Evolutionary conservation across 2,888 invertebrate genomes (phyloP).

Genomic region (Empis stercorea): DNA sequence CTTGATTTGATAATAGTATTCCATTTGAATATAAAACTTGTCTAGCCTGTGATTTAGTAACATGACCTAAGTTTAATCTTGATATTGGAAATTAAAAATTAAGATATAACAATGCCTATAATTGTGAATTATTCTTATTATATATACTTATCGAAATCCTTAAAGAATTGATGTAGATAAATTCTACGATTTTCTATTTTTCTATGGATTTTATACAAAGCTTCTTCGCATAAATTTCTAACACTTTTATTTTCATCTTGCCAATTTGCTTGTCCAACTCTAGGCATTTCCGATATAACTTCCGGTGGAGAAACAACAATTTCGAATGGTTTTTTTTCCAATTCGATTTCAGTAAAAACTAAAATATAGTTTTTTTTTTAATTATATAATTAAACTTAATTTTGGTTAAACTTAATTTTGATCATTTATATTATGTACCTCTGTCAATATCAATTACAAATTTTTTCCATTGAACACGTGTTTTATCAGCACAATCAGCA

Average conservation of each 20-base stretch:
- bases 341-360: slow-evolving; percentile 52
- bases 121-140: background rate
- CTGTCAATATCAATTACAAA: slow-evolving; percentile 69
- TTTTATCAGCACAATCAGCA: slow-evolving; percentile 54
- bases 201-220: slow-evolving; percentile 47
- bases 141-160: slow-evolving; percentile 57
- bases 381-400: too few relatives aligned
- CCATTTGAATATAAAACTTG: slow-evolving; percentile 56
- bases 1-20: slow-evolving; percentile 50
- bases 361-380: slow-evolving; percentile 4
- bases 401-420: background rate
- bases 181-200: slow-evolving; percentile 48
- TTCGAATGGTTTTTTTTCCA: slow-evolving; percentile 54
- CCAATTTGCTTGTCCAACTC: slow-evolving; percentile 41
- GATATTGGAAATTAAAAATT: slow-evolving; percentile 6
- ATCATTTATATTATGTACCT: slow-evolving; percentile 34
- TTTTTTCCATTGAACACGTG: slow-evolving; percentile 58
- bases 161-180: slow-evolving; percentile 53
- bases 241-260: slow-evolving; percentile 22
- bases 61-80: slow-evolving; percentile 59
- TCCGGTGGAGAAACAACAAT: slow-evolving; percentile 43
- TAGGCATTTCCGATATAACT: slow-evolving; percentile 38
- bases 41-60: slow-evolving; percentile 53
- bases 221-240: slow-evolving; percentile 46
- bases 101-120: background rate